These are phyloP conservation scores for Phyllotreta striolata DNA, from an alignment of 2,888 invertebrate species.

Conservation along the genomic window DNA sequence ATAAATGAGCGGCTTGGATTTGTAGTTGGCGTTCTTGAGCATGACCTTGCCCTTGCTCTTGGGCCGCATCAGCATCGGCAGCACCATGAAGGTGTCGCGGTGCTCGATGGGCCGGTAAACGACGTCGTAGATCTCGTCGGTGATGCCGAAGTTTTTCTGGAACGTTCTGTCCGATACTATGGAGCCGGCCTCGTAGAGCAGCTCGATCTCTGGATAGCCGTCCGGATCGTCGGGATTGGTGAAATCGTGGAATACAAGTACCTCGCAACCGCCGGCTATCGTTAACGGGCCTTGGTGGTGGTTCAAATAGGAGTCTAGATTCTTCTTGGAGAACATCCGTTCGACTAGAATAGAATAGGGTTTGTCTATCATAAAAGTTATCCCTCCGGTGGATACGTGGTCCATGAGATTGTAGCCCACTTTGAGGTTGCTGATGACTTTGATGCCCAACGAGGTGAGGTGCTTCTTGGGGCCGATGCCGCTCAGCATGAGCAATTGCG, in stretches of 20 bases:
- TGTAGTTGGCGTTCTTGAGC: constrained; percentile 65
- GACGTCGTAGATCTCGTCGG: constrained; percentile 54
- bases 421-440: constrained; percentile 63
- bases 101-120: constrained; percentile 57
- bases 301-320: constrained; percentile 55
- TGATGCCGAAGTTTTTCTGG: constrained; percentile 62
- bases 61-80: constrained; percentile 67
- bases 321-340: constrained; percentile 50
- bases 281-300: constrained; percentile 62
- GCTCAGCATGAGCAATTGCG: constrained; percentile 81
- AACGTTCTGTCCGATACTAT: constrained; percentile 65
- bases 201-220: constrained; percentile 72
- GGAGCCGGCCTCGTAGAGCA: constrained; percentile 71
- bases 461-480: constrained; percentile 65
- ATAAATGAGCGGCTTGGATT: constrained; percentile 67
- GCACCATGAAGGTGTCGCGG: constrained; percentile 61
- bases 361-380: constrained; percentile 71
- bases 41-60: constrained; percentile 68
- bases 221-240: constrained; percentile 66
- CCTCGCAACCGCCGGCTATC: constrained; percentile 72
- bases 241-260: constrained; percentile 71
- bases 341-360: constrained; percentile 59
- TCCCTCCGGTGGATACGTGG: constrained; percentile 69
- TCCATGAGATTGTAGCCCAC: constrained; percentile 66
- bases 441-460: constrained; percentile 55